phyloP scores from a whole-genome alignment of 2,888 invertebrate genomes.

The Sepiola atlantica region DNA sequence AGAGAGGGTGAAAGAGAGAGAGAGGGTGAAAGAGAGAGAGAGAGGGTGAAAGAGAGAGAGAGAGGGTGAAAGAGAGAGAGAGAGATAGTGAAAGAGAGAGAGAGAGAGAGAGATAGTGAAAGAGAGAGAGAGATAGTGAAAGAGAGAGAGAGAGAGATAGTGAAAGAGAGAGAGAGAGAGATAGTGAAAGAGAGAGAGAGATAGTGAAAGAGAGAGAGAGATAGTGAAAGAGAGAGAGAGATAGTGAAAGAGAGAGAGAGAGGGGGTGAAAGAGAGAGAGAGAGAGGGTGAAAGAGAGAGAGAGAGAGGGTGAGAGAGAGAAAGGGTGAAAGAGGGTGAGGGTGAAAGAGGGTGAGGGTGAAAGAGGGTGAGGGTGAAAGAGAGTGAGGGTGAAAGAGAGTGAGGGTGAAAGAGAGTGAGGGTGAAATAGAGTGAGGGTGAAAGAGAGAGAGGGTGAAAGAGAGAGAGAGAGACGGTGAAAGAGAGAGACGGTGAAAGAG shows the following conservation, averaged over 20 bases:
- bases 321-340: background rate
- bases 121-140: no score
- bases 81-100: no score
- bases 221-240: background rate
- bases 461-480: fast-evolving
- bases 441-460: background rate
- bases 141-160: no score
- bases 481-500: background rate
- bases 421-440: fast-evolving
- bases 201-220: no score
- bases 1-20: no score
- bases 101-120: no score
- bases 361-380: background rate
- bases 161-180: no score
- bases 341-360: background rate
- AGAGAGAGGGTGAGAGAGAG: background rate
- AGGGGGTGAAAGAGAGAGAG: background rate
- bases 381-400: background rate
- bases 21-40: no score
- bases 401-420: background rate
- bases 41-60: no score
- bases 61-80: no score
- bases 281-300: no score
- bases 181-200: no score
- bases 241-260: background rate